phyloP scores from a whole-genome alignment of 2,113 vertebrate genomes.

The Cryptotis parvus region DNA sequence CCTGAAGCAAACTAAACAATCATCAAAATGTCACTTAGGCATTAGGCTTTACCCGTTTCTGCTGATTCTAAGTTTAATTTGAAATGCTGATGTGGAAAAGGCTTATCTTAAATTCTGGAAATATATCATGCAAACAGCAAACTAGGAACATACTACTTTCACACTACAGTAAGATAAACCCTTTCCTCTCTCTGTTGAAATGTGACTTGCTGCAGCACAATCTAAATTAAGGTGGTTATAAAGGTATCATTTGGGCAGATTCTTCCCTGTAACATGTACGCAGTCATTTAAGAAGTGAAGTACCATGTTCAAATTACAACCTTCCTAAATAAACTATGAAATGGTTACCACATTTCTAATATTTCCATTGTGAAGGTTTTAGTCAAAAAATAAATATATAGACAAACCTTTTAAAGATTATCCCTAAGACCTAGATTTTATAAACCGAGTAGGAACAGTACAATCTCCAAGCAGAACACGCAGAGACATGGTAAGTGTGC shows the following conservation, averaged over 20 bases:
- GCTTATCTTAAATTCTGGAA: slow-evolving; percentile 64
- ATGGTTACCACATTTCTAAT: slow-evolving; percentile 59
- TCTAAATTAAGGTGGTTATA: slow-evolving; percentile 53
- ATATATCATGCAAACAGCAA: slow-evolving; percentile 74
- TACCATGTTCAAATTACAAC: slow-evolving; percentile 39
- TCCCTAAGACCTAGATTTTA: slow-evolving; percentile 54
- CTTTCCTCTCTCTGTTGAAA: slow-evolving; percentile 77
- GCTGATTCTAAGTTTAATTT: slow-evolving; percentile 59
- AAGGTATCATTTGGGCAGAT: slow-evolving; percentile 42
- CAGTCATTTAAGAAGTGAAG: slow-evolving; percentile 59
- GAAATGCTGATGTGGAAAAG: slow-evolving; percentile 75
- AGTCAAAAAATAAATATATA: slow-evolving; percentile 28
- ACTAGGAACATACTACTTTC: slow-evolving; percentile 70
- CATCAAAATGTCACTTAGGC: slow-evolving; percentile 64
- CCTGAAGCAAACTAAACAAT: slow-evolving; percentile 68
- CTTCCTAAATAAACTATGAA: slow-evolving; percentile 61
- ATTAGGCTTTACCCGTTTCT: slow-evolving; percentile 78
- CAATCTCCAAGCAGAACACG: slow-evolving; percentile 85
- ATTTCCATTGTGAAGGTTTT: slow-evolving; percentile 46
- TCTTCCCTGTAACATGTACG: slow-evolving; percentile 53
- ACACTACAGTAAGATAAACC: slow-evolving; percentile 60
- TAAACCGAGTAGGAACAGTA: slow-evolving; percentile 60
- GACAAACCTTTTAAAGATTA: slow-evolving; percentile 50
- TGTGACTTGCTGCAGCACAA: slow-evolving; percentile 66
- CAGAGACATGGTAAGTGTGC: slow-evolving; percentile 84